phyloP scores from a whole-genome alignment of 2,113 vertebrate species.

The Larimichthys polyactis region DNA sequence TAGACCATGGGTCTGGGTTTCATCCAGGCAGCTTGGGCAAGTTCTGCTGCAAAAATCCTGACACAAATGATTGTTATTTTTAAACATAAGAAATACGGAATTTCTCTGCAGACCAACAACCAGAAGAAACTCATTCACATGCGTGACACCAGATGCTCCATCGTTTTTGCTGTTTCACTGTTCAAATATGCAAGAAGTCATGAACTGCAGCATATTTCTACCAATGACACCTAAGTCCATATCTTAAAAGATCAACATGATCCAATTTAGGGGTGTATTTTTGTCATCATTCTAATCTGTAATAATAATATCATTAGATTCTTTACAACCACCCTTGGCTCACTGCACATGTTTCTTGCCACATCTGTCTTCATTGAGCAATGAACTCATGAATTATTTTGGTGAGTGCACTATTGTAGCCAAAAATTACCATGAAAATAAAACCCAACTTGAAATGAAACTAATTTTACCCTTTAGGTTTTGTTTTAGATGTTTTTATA shows the following conservation, averaged over 20 bases:
- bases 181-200: background rate
- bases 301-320: slow-evolving; percentile 4
- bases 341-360: background rate
- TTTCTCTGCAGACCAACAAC: background rate
- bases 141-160: background rate
- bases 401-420: background rate
- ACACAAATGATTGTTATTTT: slow-evolving; percentile 1
- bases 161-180: background rate
- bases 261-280: too few relatives aligned
- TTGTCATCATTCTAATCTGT: background rate
- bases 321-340: background rate
- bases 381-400: slow-evolving; percentile 5
- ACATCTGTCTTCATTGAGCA: background rate
- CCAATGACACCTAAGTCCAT: background rate
- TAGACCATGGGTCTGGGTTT: background rate
- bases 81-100: background rate
- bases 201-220: background rate
- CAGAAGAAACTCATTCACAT: background rate
- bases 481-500: background rate
- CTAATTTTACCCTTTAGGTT: background rate
- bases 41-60: background rate
- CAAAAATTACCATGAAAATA: background rate
- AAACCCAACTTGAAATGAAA: background rate
- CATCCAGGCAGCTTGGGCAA: background rate
- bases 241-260: background rate